A percentile compares a stretch with the other conserved stretches of the same genome.
Conservation (phyloP, 1,140 invertebrate species). For the Acromyrmex heyeri region DNA sequence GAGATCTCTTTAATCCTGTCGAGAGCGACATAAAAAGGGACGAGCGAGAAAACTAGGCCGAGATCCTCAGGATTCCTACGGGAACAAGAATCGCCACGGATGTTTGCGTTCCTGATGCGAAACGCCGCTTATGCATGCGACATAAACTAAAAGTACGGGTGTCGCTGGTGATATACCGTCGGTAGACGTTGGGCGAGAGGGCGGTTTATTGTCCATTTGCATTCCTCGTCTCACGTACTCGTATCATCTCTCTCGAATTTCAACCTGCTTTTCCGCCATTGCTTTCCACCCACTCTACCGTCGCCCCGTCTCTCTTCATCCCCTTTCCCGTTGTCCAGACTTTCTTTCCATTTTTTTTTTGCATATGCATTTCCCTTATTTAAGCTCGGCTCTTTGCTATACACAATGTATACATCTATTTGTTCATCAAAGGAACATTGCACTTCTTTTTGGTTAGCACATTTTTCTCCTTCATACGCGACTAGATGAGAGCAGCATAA, state of each 20-base stretch:
- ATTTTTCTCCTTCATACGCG: slow-evolving; percentile 36
- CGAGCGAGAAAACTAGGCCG: neutral
- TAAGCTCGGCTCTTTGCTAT: neutral
- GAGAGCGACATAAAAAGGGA: slow-evolving; percentile 46
- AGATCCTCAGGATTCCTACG: slow-evolving; percentile 50
- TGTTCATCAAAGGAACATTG: slow-evolving; percentile 45
- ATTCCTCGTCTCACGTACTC: slow-evolving; percentile 69
- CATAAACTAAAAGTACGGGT: slow-evolving; percentile 81
- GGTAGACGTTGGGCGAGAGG: slow-evolving; percentile 73
- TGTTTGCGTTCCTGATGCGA: slow-evolving; percentile 69
- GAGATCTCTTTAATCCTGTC: slow-evolving; percentile 60
- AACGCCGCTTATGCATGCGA: slow-evolving; percentile 76
- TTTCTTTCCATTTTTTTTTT: slow-evolving; percentile 29
- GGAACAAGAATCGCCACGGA: slow-evolving; percentile 67
- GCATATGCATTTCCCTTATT: slow-evolving; percentile 14
- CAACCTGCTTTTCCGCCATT: slow-evolving; percentile 41
- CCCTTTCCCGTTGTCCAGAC: neutral
- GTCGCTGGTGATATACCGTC: slow-evolving; percentile 78
- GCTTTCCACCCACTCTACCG: neutral
- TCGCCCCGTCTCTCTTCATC: neutral
- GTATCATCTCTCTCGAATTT: slow-evolving; percentile 68
- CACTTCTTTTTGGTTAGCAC: neutral
- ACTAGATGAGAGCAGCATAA: slow-evolving; percentile 20
- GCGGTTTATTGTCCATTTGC: slow-evolving; percentile 80
- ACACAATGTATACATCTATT: slow-evolving; percentile 19